phyloP scores from a whole-genome alignment of 2,113 vertebrate genomes.

The Tor tambroides region DNA sequence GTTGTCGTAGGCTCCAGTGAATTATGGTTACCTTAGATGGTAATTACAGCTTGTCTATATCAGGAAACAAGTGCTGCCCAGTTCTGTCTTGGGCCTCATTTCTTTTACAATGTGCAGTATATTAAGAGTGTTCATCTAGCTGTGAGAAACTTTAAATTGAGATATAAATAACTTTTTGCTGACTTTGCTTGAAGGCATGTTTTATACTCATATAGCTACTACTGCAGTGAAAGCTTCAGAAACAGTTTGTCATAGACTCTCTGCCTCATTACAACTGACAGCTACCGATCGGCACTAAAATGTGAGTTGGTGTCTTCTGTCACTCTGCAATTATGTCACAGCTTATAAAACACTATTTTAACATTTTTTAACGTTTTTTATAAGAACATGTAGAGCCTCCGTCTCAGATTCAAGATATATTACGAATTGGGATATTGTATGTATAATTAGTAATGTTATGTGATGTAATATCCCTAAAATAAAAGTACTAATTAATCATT shows the following conservation, averaged over 20 bases:
- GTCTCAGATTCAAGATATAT: not conserved
- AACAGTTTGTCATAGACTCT: constrained; percentile 3
- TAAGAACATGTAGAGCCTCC: not conserved
- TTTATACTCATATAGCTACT: not conserved
- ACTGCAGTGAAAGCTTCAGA: not conserved
- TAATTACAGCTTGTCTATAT: not conserved
- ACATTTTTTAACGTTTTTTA: not conserved
- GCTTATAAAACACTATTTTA: not conserved
- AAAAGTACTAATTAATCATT: not conserved
- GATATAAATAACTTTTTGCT: constrained; percentile 6
- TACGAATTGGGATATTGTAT: not conserved
- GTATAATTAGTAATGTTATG: not conserved
- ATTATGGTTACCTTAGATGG: not conserved
- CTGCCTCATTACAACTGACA: not conserved
- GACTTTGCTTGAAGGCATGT: constrained; percentile 10
- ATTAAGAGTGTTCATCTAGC: constrained; percentile 10
- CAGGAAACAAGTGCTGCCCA: not conserved
- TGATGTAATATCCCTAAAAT: not conserved
- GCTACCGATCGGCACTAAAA: not conserved
- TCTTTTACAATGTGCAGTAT: constrained; percentile 8
- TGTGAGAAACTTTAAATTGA: not conserved
- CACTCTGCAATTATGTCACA: not conserved
- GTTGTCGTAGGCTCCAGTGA: not conserved
- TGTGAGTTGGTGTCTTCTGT: not conserved
- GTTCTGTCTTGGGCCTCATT: not conserved